phyloP scores from a whole-genome alignment of 1,140 invertebrate genomes.

The Dolichoris vasculosae region DNA sequence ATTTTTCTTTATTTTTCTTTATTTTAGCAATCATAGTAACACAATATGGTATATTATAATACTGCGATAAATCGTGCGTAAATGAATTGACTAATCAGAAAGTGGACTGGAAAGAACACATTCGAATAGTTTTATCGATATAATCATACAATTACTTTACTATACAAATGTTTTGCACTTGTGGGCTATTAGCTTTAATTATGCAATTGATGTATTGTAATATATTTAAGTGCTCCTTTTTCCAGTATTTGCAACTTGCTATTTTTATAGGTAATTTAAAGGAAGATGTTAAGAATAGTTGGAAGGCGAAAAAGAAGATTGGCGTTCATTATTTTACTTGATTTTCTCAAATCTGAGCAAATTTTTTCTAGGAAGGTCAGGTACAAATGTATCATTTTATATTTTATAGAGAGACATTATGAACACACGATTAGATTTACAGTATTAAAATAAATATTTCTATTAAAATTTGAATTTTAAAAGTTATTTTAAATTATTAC shows the following conservation, averaged over 20 bases:
- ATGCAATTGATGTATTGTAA: slow-evolving; percentile 6
- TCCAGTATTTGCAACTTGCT: not conserved
- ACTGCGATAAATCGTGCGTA: not conserved
- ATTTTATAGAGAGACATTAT: not conserved
- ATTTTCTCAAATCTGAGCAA: not conserved
- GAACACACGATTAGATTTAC: not conserved
- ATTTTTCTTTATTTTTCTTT: too few species aligned
- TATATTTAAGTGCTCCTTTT: not conserved
- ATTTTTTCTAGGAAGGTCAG: not conserved
- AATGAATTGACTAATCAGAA: not conserved
- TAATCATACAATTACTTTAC: slow-evolving; percentile 36
- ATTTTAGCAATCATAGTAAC: too few species aligned
- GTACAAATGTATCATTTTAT: not conserved
- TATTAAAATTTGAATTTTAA: not conserved
- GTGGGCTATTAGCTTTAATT: slow-evolving; percentile 27
- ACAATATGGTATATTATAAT: not conserved
- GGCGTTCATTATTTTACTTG: not conserved
- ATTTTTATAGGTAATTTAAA: not conserved
- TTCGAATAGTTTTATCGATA: slow-evolving; percentile 20
- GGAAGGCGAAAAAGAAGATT: not conserved
- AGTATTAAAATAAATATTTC: not conserved
- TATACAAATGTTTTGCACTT: not conserved
- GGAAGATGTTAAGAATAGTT: not conserved
- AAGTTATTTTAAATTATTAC: too few species aligned
- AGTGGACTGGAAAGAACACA: not conserved